phyloP scores from a whole-genome alignment of 2,113 vertebrate species.

The Thunnus thynnus region DNA sequence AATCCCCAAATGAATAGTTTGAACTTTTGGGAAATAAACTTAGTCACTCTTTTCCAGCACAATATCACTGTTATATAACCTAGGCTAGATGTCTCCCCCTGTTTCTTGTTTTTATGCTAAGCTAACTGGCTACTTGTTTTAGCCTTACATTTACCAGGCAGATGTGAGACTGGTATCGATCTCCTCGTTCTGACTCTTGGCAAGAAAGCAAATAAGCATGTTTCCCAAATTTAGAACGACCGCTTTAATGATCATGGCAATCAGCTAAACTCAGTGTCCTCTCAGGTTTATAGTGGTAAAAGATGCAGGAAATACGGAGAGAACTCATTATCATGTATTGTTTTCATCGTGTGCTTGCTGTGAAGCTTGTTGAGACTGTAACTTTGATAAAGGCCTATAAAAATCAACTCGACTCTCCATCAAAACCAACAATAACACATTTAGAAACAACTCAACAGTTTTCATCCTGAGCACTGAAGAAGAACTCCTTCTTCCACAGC shows the following conservation, averaged over 20 bases:
- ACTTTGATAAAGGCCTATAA: not conserved
- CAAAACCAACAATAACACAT: conserved; percentile 31
- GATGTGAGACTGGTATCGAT: no score
- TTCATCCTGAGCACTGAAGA: conserved; percentile 10
- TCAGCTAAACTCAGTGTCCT: no score
- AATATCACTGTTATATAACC: no score
- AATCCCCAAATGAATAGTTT: not conserved
- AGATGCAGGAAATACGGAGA: no score
- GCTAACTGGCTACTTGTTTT: not conserved
- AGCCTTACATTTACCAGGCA: no score
- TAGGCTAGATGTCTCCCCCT: not conserved
- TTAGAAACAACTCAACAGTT: not conserved
- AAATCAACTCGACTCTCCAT: not conserved
- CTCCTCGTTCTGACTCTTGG: no score
- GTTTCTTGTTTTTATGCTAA: not conserved
- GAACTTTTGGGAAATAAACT: not conserved
- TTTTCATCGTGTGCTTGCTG: not conserved
- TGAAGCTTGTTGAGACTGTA: not conserved
- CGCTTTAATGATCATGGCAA: no score
- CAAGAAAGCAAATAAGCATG: no score
- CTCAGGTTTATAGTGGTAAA: no score
- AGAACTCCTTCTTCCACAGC: conserved; percentile 8
- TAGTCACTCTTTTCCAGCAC: no score
- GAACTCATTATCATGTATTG: not conserved
- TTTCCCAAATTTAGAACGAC: no score